phyloP scores from a whole-genome alignment of 1,140 invertebrate species.

The Drosophila lacertosa region DNA sequence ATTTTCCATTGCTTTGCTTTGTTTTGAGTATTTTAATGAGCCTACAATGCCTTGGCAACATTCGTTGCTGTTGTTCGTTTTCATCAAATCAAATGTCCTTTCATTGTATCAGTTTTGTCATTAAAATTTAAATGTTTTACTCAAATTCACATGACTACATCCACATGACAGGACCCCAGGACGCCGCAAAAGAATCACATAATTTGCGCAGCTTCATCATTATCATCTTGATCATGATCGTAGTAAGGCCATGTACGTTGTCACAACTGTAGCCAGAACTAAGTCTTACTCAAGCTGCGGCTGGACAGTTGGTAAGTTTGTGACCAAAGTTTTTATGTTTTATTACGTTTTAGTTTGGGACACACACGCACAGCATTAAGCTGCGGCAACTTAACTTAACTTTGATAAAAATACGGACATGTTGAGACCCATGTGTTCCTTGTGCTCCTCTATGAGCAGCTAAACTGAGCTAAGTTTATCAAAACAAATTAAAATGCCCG shows the following conservation, averaged over 20 bases:
- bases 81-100: conserved; percentile 15
- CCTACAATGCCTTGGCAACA: conserved; percentile 24
- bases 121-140: conserved; percentile 33
- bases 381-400: conserved; percentile 54
- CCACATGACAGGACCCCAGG: background rate
- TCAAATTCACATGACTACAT: background rate
- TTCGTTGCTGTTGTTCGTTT: background rate
- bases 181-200: conserved; percentile 1
- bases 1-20: background rate
- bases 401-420: conserved; percentile 50
- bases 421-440: conserved; percentile 6
- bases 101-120: conserved; percentile 2
- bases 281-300: conserved; percentile 55
- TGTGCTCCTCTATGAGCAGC: no score
- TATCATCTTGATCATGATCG: conserved; percentile 6
- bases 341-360: conserved; percentile 34
- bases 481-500: conserved; percentile 48
- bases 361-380: conserved; percentile 30
- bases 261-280: conserved; percentile 15
- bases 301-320: conserved; percentile 25
- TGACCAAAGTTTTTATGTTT: conserved; percentile 57
- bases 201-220: conserved; percentile 14
- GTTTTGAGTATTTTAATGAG: conserved; percentile 27
- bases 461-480: no score
- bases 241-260: conserved; percentile 5